phyloP scores from a whole-genome alignment of 2,113 vertebrate genomes.

The Onychorhynchus coronatus region DNA sequence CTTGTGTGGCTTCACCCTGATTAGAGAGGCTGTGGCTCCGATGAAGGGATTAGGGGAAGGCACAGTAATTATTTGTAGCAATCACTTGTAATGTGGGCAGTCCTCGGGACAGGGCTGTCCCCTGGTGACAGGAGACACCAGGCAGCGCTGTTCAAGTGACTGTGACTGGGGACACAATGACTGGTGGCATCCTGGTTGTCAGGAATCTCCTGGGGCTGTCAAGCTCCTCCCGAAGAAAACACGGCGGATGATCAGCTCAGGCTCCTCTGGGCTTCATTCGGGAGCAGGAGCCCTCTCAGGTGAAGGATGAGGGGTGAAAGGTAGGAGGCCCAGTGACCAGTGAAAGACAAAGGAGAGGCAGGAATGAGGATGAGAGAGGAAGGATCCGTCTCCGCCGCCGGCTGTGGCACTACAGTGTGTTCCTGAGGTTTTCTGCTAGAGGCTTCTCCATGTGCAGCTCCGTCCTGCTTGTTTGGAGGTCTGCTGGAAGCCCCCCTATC shows the following conservation, averaged over 20 bases:
- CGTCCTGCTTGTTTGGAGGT: background rate
- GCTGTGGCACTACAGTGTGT: accelerated
- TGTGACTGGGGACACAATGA: background rate
- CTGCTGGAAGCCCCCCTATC: background rate
- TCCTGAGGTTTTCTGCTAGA: background rate
- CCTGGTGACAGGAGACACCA: background rate
- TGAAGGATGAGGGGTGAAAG: background rate
- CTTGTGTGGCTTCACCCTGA: background rate
- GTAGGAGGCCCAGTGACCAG: background rate
- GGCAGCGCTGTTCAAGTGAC: accelerated
- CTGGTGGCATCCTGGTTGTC: background rate
- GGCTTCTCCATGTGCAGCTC: background rate
- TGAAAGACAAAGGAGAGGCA: background rate
- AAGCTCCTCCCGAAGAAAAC: background rate
- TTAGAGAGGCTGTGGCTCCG: background rate
- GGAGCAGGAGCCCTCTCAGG: background rate
- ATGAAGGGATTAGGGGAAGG: background rate
- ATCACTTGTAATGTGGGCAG: background rate
- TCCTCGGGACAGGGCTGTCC: background rate
- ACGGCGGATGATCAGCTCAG: accelerated
- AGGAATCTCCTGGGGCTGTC: background rate
- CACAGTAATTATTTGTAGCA: background rate
- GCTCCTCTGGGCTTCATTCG: background rate
- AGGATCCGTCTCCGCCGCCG: accelerated
- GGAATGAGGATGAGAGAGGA: background rate